phyloP scores from a whole-genome alignment of 2,797 vertebrate genomes.

The Phalanger gymnotis region DNA sequence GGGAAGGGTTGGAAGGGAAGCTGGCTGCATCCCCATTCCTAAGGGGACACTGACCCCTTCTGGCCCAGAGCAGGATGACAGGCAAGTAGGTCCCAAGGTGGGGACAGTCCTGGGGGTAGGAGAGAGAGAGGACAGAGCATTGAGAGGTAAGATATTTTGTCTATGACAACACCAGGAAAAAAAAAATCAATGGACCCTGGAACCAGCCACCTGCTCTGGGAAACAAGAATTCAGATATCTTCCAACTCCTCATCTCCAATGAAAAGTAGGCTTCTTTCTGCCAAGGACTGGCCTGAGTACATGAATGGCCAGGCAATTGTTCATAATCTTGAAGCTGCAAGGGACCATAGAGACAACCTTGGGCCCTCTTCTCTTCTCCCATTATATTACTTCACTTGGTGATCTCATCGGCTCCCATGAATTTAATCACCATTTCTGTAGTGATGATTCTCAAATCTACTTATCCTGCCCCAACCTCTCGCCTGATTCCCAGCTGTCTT shows the following conservation, averaged over 20 bases:
- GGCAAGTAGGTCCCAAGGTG: neutral
- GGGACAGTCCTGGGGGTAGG: neutral
- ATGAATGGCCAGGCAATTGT: neutral
- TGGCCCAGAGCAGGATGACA: neutral
- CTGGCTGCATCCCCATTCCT: neutral
- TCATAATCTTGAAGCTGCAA: neutral
- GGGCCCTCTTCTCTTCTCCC: neutral
- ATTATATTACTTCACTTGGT: neutral
- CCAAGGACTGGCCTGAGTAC: neutral
- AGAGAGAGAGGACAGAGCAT: neutral
- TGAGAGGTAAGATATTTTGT: neutral
- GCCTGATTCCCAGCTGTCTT: neutral
- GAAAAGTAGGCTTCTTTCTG: neutral
- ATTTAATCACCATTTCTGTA: neutral
- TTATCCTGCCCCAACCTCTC: neutral
- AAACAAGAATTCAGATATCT: neutral
- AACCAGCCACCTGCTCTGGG: neutral
- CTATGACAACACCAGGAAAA: neutral
- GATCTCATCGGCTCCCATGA: neutral
- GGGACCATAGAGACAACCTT: neutral
- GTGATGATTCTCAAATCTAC: neutral
- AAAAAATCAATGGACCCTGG: neutral
- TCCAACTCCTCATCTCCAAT: neutral
- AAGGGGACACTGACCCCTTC: constrained; percentile 25
- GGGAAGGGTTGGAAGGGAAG: neutral